Percentiles rank a stretch among this genome's conserved stretches.
phyloP scores from a whole-genome alignment of 2,888 invertebrate species.

The Torymus auratus region DNA sequence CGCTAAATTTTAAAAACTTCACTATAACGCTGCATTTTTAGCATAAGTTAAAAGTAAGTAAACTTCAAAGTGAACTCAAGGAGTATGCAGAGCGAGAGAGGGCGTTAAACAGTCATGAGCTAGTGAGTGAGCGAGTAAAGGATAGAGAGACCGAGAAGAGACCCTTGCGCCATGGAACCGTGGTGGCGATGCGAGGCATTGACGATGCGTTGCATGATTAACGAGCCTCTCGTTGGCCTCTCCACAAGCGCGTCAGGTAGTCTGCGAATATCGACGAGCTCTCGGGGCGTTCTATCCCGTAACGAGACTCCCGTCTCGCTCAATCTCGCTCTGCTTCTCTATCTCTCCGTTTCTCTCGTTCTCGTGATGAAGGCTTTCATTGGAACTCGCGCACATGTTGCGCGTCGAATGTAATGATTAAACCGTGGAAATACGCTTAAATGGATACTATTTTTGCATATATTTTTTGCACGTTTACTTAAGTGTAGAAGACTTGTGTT shows the following conservation, averaged over 20 bases:
- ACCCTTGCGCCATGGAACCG: not conserved
- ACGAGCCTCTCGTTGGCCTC: slow-evolving; percentile 42
- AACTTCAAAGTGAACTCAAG: slow-evolving; percentile 1
- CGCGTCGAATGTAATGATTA: not conserved
- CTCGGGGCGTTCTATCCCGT: slow-evolving; percentile 16
- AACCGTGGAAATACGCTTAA: too few species aligned
- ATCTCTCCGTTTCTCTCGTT: not conserved
- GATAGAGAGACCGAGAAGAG: not conserved
- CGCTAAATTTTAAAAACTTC: too few species aligned
- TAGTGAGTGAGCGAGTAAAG: too few species aligned
- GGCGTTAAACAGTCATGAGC: slow-evolving; percentile 12
- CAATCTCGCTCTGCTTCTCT: not conserved
- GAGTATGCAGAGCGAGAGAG: not conserved
- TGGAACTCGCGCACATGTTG: slow-evolving; percentile 1
- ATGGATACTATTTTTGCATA: not conserved
- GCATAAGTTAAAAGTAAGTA: too few species aligned
- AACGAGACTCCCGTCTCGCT: slow-evolving; percentile 21
- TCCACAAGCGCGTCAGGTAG: slow-evolving; percentile 7
- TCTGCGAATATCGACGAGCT: slow-evolving; percentile 48
- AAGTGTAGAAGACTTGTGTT: too few species aligned
- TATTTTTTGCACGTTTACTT: not conserved
- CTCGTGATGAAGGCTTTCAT: slow-evolving; percentile 23
- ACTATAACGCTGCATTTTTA: too few species aligned
- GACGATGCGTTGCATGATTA: slow-evolving; percentile 39
- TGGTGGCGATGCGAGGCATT: not conserved